These are phyloP conservation scores for Chorisops tibialis DNA, from an alignment of 2,888 invertebrate genomes.

Conservation along the genomic window DNA sequence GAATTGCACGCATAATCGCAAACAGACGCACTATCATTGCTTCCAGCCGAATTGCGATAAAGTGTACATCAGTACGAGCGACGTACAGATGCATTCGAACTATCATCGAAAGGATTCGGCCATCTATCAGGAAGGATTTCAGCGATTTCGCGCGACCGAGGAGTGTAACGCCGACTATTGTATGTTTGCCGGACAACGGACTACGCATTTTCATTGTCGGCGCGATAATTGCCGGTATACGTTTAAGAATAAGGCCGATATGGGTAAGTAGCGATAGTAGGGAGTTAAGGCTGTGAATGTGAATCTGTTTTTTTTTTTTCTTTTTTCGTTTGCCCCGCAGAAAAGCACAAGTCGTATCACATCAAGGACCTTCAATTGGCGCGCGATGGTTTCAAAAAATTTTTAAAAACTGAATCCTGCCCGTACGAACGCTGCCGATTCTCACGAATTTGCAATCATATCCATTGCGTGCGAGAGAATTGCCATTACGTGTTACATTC, in stretches of 20 bases:
- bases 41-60: constrained; percentile 91
- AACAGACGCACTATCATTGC: constrained; percentile 75
- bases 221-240: constrained; percentile 88
- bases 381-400: constrained; percentile 96
- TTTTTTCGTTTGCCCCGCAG: constrained; percentile 56
- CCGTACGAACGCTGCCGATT: constrained; percentile 89
- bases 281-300: not conserved
- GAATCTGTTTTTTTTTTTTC: not conserved
- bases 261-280: constrained; percentile 69
- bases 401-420: constrained; percentile 94
- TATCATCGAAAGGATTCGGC: constrained; percentile 97
- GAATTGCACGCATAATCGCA: constrained; percentile 80
- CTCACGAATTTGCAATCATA: constrained; percentile 94
- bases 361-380: constrained; percentile 94
- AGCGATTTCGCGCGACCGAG: constrained; percentile 92
- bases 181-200: constrained; percentile 88
- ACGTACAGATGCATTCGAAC: constrained; percentile 99
- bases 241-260: constrained; percentile 98
- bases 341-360: constrained; percentile 98
- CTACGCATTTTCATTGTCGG: constrained; percentile 96
- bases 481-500: constrained; percentile 96
- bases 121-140: constrained; percentile 96
- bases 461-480: constrained; percentile 93
- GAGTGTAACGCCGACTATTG: constrained; percentile 90
- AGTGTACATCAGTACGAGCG: constrained; percentile 97